phyloP scores from a whole-genome alignment of 2,888 invertebrate species.

The Cheilosia grossa region DNA sequence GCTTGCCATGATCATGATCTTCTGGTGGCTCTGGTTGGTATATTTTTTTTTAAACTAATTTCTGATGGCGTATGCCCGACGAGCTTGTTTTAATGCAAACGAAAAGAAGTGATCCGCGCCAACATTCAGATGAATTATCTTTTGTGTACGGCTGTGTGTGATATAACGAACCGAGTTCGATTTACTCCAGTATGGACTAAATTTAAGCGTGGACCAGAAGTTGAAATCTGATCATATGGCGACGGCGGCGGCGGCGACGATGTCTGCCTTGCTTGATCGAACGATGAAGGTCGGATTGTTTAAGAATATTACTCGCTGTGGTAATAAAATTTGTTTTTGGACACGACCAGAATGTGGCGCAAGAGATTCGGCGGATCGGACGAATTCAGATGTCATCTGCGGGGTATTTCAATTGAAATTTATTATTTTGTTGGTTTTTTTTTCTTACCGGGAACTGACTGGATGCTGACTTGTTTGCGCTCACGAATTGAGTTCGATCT shows the following conservation, averaged over 20 bases:
- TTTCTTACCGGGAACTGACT: conserved; percentile 33
- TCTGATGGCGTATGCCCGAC: conserved; percentile 6
- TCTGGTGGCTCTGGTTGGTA: neutral
- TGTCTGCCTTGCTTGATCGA: conserved; percentile 19
- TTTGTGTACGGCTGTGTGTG: conserved; percentile 21
- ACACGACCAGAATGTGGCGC: conserved; percentile 15
- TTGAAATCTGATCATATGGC: conserved; percentile 44
- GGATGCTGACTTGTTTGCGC: conserved; percentile 16
- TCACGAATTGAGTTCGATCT: conserved; percentile 31
- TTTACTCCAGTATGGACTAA: neutral
- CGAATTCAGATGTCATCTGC: conserved; percentile 59
- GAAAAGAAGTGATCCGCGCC: conserved; percentile 8
- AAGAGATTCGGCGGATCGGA: conserved; percentile 24
- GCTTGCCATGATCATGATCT: conserved; percentile 6
- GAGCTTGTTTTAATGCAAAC: neutral
- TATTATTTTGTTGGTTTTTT: conserved; percentile 31
- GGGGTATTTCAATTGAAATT: conserved; percentile 69
- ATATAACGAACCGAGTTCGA: neutral
- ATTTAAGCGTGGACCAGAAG: conserved; percentile 49
- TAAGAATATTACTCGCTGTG: conserved; percentile 27
- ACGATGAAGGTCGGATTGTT: conserved; percentile 70
- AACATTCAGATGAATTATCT: conserved; percentile 48
- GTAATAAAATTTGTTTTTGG: conserved; percentile 17
- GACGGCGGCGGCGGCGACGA: neutral
- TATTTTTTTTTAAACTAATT: neutral